These are phyloP conservation scores for Rutilus rutilus DNA, from an alignment of 2,113 vertebrate species.

Conservation along the genomic window DNA sequence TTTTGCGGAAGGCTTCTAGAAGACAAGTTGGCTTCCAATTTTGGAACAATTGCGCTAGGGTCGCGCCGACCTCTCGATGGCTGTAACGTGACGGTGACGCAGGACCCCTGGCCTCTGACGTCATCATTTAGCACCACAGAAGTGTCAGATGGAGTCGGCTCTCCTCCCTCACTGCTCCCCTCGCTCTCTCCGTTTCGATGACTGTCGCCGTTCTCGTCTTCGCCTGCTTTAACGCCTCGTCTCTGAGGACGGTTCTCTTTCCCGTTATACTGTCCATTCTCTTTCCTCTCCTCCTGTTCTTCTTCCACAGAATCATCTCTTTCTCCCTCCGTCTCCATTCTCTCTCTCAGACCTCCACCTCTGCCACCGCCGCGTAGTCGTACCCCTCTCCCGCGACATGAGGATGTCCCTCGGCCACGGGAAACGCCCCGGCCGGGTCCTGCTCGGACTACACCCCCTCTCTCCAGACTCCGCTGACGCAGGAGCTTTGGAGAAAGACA, in stretches of 20 bases:
- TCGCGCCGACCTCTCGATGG: slow-evolving; percentile 84
- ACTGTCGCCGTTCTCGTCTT: slow-evolving; percentile 58
- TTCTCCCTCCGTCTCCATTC: slow-evolving; percentile 57
- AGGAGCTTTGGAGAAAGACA: slow-evolving; percentile 62
- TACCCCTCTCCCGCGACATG: slow-evolving; percentile 67
- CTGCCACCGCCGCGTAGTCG: slow-evolving; percentile 69
- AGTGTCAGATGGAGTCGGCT: slow-evolving; percentile 55
- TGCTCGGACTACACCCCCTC: slow-evolving; percentile 71
- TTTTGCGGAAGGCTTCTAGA: slow-evolving; percentile 60
- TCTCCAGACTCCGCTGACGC: slow-evolving; percentile 59
- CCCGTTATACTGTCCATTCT: slow-evolving; percentile 61
- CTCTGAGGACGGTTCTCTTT: slow-evolving; percentile 75
- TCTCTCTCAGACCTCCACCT: slow-evolving; percentile 63
- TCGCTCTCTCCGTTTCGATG: slow-evolving; percentile 65
- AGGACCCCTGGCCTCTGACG: slow-evolving; percentile 70
- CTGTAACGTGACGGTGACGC: slow-evolving; percentile 91
- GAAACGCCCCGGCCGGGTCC: slow-evolving; percentile 68
- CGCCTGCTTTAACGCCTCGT: slow-evolving; percentile 55
- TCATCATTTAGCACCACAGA: slow-evolving; percentile 55
- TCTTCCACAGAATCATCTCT: slow-evolving; percentile 58
- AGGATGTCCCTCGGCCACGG: slow-evolving; percentile 25
- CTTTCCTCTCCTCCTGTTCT: slow-evolving; percentile 59
- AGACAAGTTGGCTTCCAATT: slow-evolving; percentile 92
- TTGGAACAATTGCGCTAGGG: slow-evolving; percentile 92
- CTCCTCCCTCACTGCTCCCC: slow-evolving; percentile 55